These are phyloP conservation scores for Cottus gobio DNA, from an alignment of 2,113 vertebrate genomes.

Conservation along the genomic window DNA sequence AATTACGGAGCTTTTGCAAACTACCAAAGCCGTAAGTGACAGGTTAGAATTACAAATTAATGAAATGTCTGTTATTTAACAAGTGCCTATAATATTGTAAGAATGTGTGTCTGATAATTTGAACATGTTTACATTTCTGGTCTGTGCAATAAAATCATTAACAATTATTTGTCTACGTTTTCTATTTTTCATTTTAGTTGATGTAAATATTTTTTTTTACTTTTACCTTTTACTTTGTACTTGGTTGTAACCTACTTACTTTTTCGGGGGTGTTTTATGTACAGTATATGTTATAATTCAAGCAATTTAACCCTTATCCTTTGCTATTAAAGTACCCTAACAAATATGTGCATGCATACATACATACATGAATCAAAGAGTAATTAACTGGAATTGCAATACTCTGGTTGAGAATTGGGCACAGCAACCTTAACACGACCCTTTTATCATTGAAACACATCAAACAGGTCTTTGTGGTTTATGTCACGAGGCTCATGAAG, in stretches of 20 bases:
- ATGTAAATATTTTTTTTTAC: neutral
- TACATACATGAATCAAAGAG: neutral
- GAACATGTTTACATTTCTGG: neutral
- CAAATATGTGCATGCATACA: neutral
- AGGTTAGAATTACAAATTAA: neutral
- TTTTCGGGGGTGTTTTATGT: neutral
- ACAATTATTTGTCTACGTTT: neutral
- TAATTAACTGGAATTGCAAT: neutral
- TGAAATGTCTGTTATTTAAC: neutral
- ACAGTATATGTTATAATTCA: neutral
- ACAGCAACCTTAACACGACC: neutral
- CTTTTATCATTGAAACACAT: neutral
- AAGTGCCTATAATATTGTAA: neutral
- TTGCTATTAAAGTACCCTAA: neutral
- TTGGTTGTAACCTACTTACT: neutral
- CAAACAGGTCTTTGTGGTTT: neutral
- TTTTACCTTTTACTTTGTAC: neutral
- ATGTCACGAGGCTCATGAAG: neutral
- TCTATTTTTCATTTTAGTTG: neutral
- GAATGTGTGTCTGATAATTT: neutral
- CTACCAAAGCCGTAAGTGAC: neutral
- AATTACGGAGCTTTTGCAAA: neutral
- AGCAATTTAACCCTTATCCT: neutral
- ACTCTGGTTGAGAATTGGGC: neutral
- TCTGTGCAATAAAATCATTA: neutral